Base-by-base conservation (phyloP, 2,797 vertebrate genomes). In the Spinus olivaceus region DNA sequence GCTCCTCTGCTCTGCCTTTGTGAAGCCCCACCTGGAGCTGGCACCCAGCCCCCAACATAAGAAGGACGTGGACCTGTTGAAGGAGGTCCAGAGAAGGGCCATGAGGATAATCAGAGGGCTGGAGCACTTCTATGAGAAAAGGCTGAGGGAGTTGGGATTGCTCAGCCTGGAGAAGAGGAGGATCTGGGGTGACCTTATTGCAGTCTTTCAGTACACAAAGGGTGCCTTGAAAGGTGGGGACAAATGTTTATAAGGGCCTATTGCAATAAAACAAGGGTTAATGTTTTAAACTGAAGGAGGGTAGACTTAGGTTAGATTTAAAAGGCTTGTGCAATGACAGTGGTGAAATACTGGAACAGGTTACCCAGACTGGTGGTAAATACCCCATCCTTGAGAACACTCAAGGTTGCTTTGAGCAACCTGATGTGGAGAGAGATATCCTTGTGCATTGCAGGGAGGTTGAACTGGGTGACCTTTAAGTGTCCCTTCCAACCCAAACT, bases 31-130 rank as follows among this genome's bases (percentile, higher is more conserved):
- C 3, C 22, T 32, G 35, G 14, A 41, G 9, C 3, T 7, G 13
- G 37, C n/a, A 30, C 24, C 9, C 32, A 27, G 27, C 32, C 17
- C 30, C 9, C 22, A 70, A 4, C 5, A 14, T 2, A 22, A 46
- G 8, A 20, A 60, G 22, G 30, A 54, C 0, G 0, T 8, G 10
- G 20, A 47, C 2, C 8, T 32, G 9, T 10, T 63, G 32, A 23
- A 63, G 14, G 1, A 6, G 21, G 14, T 32, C 56, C 12, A 49
- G 56, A 56, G 65, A 6, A 35, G 8, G 32, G 14, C 30, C 32
- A 9, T 10, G 12, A 56, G 49, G 18, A 32, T 23, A 10, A 63
- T 42, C 8, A 49, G 56, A 78, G 21, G 35, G 17, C 65, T 63
- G 41, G 30, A 70, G 30, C 14, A 54, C 33, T 21, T 23, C 25